Conservation (phyloP, 2,888 invertebrate genomes). For the Metopia argyrocephala region DNA sequence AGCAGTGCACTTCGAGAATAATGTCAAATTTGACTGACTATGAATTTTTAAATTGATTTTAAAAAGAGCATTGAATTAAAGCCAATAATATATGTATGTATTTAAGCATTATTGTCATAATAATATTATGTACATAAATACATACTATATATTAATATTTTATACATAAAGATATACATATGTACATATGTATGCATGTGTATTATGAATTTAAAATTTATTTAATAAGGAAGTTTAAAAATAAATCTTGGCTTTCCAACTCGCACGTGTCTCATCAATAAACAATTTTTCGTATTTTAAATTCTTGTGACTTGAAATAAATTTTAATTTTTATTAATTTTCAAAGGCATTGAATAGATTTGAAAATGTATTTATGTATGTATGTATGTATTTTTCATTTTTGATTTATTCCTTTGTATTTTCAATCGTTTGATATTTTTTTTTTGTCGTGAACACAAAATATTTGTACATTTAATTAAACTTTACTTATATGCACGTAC, state of each 20-base stretch:
- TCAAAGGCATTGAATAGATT: too few species aligned
- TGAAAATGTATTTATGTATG: too few species aligned
- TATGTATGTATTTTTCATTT: too few species aligned
- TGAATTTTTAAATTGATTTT: constrained; percentile 13
- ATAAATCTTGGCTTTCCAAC: constrained; percentile 15
- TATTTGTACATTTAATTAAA: not conserved
- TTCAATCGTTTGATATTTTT: too few species aligned
- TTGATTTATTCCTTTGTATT: too few species aligned
- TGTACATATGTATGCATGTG: not conserved
- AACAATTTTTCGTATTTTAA: not conserved
- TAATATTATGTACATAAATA: not conserved
- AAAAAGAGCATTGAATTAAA: constrained; percentile 46
- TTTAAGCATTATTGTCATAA: too few species aligned
- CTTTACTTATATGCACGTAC: too few species aligned
- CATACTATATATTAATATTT: not conserved
- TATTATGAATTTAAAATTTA: too few species aligned
- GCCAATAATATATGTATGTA: constrained; percentile 8
- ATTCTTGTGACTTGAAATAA: not conserved
- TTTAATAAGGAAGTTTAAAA: not conserved
- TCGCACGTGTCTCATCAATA: not conserved
- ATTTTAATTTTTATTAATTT: not conserved
- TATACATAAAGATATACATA: not conserved
- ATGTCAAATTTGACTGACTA: constrained; percentile 11
- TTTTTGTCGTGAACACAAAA: not conserved
- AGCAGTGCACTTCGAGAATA: not conserved